Percentiles rank a stretch among this genome's conserved stretches.
Conservation (phyloP, 2,888 invertebrate species). For the Catocala fraxini region DNA sequence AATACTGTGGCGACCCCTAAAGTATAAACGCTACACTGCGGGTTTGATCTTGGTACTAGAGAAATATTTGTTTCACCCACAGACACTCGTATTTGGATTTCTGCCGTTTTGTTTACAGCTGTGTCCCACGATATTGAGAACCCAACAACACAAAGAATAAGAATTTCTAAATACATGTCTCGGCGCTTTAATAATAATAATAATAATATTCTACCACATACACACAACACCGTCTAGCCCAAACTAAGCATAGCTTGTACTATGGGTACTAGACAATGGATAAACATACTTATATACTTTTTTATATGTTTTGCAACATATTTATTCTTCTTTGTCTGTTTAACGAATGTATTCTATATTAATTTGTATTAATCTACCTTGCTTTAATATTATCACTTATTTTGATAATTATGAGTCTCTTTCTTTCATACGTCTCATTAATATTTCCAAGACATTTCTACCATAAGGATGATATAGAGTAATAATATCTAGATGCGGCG, state of each 20-base stretch:
- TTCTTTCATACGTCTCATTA: neutral
- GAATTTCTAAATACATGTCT: too few species aligned
- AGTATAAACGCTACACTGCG: neutral
- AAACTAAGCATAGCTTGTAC: too few species aligned
- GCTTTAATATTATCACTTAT: neutral
- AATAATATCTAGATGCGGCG: conserved; percentile 1
- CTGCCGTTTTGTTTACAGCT: neutral
- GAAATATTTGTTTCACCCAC: conserved; percentile 1
- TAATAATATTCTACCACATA: too few species aligned
- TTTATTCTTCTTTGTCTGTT: too few species aligned
- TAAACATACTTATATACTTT: too few species aligned
- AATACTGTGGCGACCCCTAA: neutral
- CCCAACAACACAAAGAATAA: neutral
- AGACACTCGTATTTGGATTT: neutral
- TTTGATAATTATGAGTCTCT: neutral
- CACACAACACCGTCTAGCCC: too few species aligned
- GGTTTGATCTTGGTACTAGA: neutral
- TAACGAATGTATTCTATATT: neutral
- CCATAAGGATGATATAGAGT: neutral
- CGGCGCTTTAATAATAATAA: too few species aligned
- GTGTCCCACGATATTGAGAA: neutral
- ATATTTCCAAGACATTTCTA: conserved; percentile 1
- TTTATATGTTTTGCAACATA: too few species aligned
- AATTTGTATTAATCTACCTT: neutral
- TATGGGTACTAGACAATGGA: too few species aligned